A percentile compares a stretch with the other conserved stretches of the same genome.
These are phyloP conservation scores for Dissostichus mawsoni DNA, from an alignment of 2,113 vertebrate genomes.

Conservation along the genomic window DNA sequence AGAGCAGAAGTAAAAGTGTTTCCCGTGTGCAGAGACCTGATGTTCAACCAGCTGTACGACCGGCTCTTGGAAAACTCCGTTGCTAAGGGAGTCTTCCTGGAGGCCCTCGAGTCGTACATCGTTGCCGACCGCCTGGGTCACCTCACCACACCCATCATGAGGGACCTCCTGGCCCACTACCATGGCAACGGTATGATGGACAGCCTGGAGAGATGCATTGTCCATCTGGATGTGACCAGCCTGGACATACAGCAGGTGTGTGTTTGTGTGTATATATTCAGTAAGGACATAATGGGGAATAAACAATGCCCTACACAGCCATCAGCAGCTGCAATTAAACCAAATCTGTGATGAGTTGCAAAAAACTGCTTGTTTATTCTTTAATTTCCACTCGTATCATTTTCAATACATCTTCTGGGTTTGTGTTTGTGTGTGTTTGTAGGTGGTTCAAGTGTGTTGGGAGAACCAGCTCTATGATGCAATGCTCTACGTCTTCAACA, in stretches of 20 bases:
- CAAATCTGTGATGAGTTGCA: background rate
- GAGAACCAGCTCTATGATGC: constrained; percentile 95
- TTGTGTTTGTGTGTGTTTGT: constrained; percentile 27
- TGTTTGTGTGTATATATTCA: constrained; percentile 2
- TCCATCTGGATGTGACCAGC: constrained; percentile 97
- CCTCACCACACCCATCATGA: constrained; percentile 94
- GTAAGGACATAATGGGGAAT: background rate
- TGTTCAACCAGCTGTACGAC: constrained; percentile 94
- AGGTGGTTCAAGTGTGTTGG: constrained; percentile 97
- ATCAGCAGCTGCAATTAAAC: background rate
- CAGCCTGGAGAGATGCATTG: constrained; percentile 95
- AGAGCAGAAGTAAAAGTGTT: background rate
- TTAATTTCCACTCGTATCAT: background rate
- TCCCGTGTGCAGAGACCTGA: constrained; percentile 86
- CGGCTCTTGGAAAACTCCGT: constrained; percentile 93
- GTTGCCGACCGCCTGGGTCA: constrained; percentile 92
- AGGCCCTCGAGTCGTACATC: constrained; percentile 94
- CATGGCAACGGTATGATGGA: constrained; percentile 94
- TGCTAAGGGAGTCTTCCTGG: constrained; percentile 94
- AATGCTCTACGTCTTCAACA: constrained; percentile 98
- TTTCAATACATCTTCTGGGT: background rate
- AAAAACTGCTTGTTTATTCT: background rate
- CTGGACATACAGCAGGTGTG: constrained; percentile 96
- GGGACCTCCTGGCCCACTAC: constrained; percentile 94
- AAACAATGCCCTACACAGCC: background rate